Conservation (phyloP, 2,113 vertebrate species). For the Gavia stellata region DNA sequence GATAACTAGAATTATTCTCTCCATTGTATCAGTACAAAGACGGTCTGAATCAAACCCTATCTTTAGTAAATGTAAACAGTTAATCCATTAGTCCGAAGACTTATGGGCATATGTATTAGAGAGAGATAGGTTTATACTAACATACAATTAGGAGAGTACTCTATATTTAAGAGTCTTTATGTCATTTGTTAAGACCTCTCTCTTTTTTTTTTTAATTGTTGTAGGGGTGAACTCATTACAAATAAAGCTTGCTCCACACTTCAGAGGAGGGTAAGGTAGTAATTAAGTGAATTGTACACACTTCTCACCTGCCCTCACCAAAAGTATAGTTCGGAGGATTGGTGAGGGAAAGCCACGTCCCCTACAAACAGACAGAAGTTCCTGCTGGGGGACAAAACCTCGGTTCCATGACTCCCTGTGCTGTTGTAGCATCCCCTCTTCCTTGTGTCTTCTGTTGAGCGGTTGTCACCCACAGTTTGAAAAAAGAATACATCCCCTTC, state of each 20-base stretch:
- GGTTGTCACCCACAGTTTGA: background rate
- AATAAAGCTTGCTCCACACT: background rate
- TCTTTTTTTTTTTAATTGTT: background rate
- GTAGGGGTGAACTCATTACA: background rate
- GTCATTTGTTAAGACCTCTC: background rate
- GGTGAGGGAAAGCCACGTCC: background rate
- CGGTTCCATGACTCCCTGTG: background rate
- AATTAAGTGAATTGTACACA: background rate
- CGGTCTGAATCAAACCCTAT: background rate
- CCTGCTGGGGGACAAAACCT: background rate
- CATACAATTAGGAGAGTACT: background rate
- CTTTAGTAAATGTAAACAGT: background rate
- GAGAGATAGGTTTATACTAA: background rate
- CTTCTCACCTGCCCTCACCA: background rate
- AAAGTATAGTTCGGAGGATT: background rate
- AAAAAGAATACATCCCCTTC: background rate
- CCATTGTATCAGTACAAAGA: background rate
- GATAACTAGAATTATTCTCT: background rate
- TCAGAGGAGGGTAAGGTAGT: background rate
- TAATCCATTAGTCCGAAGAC: background rate
- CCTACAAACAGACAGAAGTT: background rate
- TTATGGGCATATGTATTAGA: background rate
- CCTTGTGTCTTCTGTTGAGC: background rate
- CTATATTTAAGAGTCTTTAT: background rate
- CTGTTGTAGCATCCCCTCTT: background rate